These are phyloP conservation scores for Achlya flavicornis DNA, from an alignment of 2,888 invertebrate genomes.

Conservation along the genomic window DNA sequence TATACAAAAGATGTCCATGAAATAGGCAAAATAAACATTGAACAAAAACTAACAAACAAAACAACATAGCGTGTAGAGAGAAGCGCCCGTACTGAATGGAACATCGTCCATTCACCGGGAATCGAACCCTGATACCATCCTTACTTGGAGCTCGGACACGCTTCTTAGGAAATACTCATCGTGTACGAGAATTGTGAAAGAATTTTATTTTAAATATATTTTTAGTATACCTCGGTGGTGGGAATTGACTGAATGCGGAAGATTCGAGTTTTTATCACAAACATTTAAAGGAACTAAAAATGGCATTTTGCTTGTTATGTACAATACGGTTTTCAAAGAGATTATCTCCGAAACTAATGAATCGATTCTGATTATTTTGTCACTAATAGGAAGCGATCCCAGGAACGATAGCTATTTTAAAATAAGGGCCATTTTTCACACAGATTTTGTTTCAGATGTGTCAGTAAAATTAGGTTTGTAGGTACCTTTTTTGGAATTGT, in stretches of 20 bases:
- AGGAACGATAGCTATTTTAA: too few species aligned
- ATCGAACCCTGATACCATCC: constrained; percentile 57
- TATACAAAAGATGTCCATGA: background rate
- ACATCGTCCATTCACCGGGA: constrained; percentile 60
- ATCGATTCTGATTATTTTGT: too few species aligned
- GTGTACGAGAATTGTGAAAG: constrained; percentile 14
- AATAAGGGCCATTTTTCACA: too few species aligned
- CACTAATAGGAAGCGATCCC: too few species aligned
- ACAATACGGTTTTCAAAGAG: too few species aligned
- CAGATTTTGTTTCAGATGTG: too few species aligned
- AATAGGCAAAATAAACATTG: constrained; percentile 17
- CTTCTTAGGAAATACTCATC: constrained; percentile 17
- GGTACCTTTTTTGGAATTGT: too few species aligned
- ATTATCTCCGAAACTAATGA: too few species aligned
- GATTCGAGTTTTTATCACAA: too few species aligned
- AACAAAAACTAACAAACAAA: constrained; percentile 45
- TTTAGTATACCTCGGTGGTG: background rate
- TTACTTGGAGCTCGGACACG: constrained; percentile 44
- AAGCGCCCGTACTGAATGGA: constrained; percentile 51
- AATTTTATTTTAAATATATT: constrained; percentile 12
- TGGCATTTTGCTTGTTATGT: too few species aligned
- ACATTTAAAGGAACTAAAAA: too few species aligned
- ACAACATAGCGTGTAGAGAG: constrained; percentile 41
- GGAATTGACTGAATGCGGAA: background rate
- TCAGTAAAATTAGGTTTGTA: too few species aligned